Conservation (phyloP, 2,113 vertebrate species). For the Mesoclemmys tuberculata region DNA sequence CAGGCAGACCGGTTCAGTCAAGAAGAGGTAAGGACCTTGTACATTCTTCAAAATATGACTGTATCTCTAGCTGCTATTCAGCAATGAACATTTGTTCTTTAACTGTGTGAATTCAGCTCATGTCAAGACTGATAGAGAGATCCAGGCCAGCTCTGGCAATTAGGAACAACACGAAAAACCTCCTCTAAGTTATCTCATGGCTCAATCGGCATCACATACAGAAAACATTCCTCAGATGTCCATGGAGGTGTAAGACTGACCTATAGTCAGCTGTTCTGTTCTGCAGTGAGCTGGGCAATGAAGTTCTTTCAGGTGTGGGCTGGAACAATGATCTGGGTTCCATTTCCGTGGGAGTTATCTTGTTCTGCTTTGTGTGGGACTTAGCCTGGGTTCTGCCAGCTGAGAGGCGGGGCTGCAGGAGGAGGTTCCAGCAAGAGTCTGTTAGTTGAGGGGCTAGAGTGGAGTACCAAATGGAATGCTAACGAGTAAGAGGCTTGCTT, state of each 20-base stretch:
- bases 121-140: constrained; percentile 12
- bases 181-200: constrained; percentile 26
- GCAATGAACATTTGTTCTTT: not conserved
- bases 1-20: constrained; percentile 92
- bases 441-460: not conserved
- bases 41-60: not conserved
- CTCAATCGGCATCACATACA: constrained; percentile 38
- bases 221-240: constrained; percentile 27
- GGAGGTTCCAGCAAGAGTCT: not conserved
- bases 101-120: constrained; percentile 44
- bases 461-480: not conserved
- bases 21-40: constrained; percentile 83
- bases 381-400: not conserved
- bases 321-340: constrained; percentile 27
- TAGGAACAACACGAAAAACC: constrained; percentile 47
- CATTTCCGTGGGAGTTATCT: constrained; percentile 22
- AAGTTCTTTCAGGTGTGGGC: constrained; percentile 22
- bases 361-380: constrained; percentile 3
- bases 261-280: constrained; percentile 22
- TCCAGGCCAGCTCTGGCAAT: constrained; percentile 34
- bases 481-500: not conserved
- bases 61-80: not conserved
- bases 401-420: not conserved
- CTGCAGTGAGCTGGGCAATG: not conserved
- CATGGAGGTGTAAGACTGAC: not conserved